A percentile compares a stretch with the other conserved stretches of the same genome.
Conservation (phyloP, 1,140 invertebrate genomes). For the Drosophila tristis region DNA sequence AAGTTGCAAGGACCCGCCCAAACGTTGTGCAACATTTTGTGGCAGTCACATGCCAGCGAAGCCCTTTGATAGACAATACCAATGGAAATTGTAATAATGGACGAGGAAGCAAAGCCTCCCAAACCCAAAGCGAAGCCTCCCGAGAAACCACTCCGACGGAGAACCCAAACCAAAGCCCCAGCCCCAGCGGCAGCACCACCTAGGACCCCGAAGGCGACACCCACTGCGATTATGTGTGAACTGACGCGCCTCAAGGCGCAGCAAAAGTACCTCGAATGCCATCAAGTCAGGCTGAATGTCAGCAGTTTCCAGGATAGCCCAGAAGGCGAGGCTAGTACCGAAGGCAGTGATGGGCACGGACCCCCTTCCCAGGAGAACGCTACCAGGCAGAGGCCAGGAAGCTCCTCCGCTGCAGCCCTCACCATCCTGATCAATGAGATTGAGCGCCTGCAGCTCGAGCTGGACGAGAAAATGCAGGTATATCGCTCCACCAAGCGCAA, state of each 20-base stretch:
- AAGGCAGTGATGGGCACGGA: too few relatives aligned
- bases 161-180: conserved; percentile 15
- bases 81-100: neutral
- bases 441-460: conserved; percentile 51
- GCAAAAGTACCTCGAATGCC: conserved; percentile 83
- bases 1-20: conserved; percentile 64
- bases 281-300: conserved; percentile 71
- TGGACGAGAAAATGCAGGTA: conserved; percentile 46
- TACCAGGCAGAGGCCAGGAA: neutral
- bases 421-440: conserved; percentile 63
- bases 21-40: conserved; percentile 55
- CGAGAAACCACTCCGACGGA: conserved; percentile 45
- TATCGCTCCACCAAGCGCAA: conserved; percentile 46
- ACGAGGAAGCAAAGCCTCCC: conserved; percentile 5
- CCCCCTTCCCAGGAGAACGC: too few relatives aligned
- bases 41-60: conserved; percentile 56
- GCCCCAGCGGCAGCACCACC: neutral
- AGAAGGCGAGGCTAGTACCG: conserved; percentile 5
- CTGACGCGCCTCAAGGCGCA: conserved; percentile 78
- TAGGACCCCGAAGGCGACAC: conserved; percentile 37
- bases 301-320: conserved; percentile 45
- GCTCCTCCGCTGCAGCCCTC: conserved; percentile 37
- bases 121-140: conserved; percentile 30
- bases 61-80: conserved; percentile 24
- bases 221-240: conserved; percentile 72